Conservation (phyloP, 2,113 vertebrate genomes). For the Hucho hucho region DNA sequence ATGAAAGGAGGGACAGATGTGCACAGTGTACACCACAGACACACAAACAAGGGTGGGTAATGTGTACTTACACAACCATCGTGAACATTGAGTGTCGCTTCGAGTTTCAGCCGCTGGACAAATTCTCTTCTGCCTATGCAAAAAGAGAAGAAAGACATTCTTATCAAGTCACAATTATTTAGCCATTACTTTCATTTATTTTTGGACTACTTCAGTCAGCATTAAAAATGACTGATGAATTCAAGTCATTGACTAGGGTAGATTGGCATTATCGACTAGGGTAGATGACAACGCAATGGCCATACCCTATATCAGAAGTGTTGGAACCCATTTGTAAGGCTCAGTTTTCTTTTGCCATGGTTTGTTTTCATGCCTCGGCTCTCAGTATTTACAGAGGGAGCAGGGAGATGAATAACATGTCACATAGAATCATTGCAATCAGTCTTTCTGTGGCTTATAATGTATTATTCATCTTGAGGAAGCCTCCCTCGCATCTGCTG, state of each 20-base stretch:
- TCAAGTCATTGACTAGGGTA: too few species aligned
- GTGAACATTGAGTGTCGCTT: slow-evolving; percentile 92
- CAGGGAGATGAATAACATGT: neutral
- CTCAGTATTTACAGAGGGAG: too few species aligned
- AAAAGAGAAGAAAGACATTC: slow-evolving; percentile 17
- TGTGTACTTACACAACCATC: slow-evolving; percentile 94
- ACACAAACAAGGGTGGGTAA: neutral
- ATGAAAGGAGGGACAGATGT: too few species aligned
- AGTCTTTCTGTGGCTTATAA: slow-evolving; percentile 2
- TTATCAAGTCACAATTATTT: neutral
- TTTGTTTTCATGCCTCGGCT: too few species aligned
- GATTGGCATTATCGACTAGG: too few species aligned
- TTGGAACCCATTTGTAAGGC: too few species aligned
- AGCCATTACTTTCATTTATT: too few species aligned
- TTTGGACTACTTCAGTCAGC: too few species aligned
- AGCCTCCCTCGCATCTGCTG: slow-evolving; percentile 5
- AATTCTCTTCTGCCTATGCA: slow-evolving; percentile 94
- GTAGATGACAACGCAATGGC: too few species aligned
- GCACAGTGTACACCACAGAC: neutral
- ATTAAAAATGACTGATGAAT: too few species aligned
- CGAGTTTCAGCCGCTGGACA: slow-evolving; percentile 97
- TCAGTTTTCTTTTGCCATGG: too few species aligned
- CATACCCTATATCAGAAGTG: too few species aligned
- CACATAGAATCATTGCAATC: neutral
- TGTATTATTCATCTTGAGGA: slow-evolving; percentile 37